phyloP scores from a whole-genome alignment of 64 coral and sea anemone species.

The Platygyra sinensis region DNA sequence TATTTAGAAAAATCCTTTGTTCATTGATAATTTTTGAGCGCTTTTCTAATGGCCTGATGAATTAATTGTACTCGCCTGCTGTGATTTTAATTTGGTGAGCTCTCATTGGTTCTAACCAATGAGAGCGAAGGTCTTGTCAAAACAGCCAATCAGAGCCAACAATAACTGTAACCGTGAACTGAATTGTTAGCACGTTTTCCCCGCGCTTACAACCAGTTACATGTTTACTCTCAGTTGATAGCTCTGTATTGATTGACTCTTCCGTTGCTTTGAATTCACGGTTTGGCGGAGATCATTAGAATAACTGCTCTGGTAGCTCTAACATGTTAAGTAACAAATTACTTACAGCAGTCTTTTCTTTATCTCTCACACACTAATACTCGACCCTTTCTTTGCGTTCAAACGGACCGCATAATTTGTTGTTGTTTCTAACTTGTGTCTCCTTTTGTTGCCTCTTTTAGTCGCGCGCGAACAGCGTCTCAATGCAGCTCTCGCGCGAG shows the following conservation, averaged over 20 bases:
- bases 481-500: conserved; percentile 60
- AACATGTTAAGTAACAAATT: too few species aligned
- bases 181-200: neutral
- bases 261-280: too few species aligned
- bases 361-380: too few species aligned
- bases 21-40: neutral
- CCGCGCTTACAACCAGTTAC: neutral
- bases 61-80: neutral
- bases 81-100: neutral
- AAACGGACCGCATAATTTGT: neutral
- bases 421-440: neutral
- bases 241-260: too few species aligned
- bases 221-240: neutral
- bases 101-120: neutral
- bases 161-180: neutral
- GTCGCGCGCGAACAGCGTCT: conserved; percentile 57
- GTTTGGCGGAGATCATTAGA: too few species aligned
- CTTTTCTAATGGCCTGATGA: neutral
- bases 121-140: neutral
- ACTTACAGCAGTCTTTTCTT: too few species aligned
- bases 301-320: too few species aligned
- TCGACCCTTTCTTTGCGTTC: neutral
- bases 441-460: neutral
- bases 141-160: neutral
- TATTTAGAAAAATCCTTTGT: too few species aligned